These are phyloP conservation scores for Heliconius eleuchia DNA, from an alignment of 1,140 invertebrate species.

Conservation along the genomic window DNA sequence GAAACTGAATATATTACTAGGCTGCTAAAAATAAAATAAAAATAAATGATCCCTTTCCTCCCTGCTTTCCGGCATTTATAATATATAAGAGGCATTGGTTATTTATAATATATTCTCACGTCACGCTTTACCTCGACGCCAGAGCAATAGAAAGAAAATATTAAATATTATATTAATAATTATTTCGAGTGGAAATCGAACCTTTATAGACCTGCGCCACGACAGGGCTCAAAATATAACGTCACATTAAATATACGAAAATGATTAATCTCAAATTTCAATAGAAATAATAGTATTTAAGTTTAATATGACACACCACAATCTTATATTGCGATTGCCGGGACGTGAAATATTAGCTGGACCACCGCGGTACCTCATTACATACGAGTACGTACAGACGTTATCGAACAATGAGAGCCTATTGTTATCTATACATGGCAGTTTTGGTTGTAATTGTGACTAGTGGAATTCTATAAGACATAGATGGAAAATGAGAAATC, in stretches of 20 bases:
- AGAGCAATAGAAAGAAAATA: no score
- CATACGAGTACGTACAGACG: slow-evolving; percentile 31
- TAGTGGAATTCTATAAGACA: not conserved
- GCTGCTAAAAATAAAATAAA: no score
- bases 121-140: no score
- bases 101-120: no score
- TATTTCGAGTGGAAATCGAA: no score
- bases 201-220: no score
- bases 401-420: slow-evolving; percentile 29
- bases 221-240: no score
- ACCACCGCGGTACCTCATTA: slow-evolving; percentile 40
- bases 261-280: not conserved
- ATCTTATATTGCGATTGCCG: slow-evolving; percentile 24
- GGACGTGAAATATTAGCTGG: slow-evolving; percentile 37
- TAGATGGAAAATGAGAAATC: not conserved
- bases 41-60: no score
- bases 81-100: no score
- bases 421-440: slow-evolving; percentile 15
- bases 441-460: slow-evolving; percentile 7
- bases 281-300: slow-evolving; percentile 9
- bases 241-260: not conserved
- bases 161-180: no score
- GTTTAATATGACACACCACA: slow-evolving; percentile 28
- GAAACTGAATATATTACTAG: no score
- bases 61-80: no score